Conservation (phyloP, 2,797 vertebrate species). For the Agapornis canus region DNA sequence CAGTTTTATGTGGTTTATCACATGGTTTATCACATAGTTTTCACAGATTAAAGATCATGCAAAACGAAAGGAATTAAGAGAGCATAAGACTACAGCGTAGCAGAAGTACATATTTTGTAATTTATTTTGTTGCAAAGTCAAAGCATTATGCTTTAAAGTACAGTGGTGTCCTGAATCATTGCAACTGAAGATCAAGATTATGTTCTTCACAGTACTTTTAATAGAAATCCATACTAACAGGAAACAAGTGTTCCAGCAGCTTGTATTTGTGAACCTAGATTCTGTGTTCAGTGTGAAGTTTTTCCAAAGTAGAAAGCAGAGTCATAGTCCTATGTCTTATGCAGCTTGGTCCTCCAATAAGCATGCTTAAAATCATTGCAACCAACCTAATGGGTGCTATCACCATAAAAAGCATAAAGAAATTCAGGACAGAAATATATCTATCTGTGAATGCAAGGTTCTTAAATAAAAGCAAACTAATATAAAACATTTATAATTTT, state of each 20-base stretch:
- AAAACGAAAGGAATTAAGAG: background rate
- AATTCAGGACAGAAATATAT: background rate
- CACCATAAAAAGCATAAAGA: background rate
- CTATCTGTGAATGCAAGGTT: background rate
- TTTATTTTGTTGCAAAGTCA: background rate
- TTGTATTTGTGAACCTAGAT: background rate
- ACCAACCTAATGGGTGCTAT: background rate
- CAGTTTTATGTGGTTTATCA: background rate
- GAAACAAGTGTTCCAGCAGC: background rate
- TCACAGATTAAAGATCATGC: background rate
- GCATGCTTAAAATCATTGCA: background rate
- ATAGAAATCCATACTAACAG: background rate
- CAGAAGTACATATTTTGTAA: background rate
- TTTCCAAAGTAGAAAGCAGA: background rate
- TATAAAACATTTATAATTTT: background rate
- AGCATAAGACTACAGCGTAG: background rate
- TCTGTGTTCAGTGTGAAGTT: background rate
- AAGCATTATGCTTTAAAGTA: background rate
- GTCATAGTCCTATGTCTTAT: background rate
- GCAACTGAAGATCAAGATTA: background rate
- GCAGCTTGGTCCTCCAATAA: background rate
- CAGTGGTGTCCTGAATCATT: background rate
- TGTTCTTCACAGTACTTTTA: background rate
- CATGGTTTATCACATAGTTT: background rate
- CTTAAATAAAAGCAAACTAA: background rate